Evolutionary conservation across 2,888 invertebrate genomes (phyloP).

Genomic region (Sphecodes monilicornis): DNA sequence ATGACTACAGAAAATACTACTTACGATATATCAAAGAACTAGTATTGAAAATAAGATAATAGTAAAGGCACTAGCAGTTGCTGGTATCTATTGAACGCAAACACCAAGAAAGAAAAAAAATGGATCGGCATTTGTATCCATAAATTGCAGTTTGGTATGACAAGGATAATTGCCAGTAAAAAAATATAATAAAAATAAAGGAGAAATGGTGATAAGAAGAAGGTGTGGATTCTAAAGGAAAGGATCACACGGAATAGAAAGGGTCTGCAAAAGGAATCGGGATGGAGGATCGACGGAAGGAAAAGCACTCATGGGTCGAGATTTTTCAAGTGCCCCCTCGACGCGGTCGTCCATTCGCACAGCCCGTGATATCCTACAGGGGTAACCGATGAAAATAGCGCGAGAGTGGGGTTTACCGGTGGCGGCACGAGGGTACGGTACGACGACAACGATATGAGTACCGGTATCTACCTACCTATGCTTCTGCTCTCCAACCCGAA

Average conservation of each 20-base stretch:
- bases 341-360: constrained; percentile 79
- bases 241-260: background rate
- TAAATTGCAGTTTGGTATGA: background rate
- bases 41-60: background rate
- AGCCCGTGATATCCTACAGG: constrained; percentile 75
- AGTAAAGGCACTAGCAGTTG: too few relatives aligned
- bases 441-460: constrained; percentile 76
- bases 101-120: background rate
- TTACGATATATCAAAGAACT: background rate
- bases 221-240: background rate
- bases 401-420: constrained; percentile 46
- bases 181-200: background rate
- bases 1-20: too few relatives aligned
- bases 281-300: constrained; percentile 44
- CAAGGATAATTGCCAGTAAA: background rate
- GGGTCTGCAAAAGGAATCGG: constrained; percentile 36
- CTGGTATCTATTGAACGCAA: too few relatives aligned
- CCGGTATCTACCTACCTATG: constrained; percentile 78
- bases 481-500: constrained; percentile 74
- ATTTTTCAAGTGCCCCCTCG: constrained; percentile 79
- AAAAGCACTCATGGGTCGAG: constrained; percentile 68
- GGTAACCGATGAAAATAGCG: constrained; percentile 68
- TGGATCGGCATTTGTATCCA: background rate
- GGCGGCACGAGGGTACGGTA: constrained; percentile 68
- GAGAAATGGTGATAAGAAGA: background rate